A percentile compares a stretch with the other conserved stretches of the same genome.
Evolutionary conservation across 2,113 vertebrate species (phyloP).

Genomic region (Jaculus jaculus): DNA sequence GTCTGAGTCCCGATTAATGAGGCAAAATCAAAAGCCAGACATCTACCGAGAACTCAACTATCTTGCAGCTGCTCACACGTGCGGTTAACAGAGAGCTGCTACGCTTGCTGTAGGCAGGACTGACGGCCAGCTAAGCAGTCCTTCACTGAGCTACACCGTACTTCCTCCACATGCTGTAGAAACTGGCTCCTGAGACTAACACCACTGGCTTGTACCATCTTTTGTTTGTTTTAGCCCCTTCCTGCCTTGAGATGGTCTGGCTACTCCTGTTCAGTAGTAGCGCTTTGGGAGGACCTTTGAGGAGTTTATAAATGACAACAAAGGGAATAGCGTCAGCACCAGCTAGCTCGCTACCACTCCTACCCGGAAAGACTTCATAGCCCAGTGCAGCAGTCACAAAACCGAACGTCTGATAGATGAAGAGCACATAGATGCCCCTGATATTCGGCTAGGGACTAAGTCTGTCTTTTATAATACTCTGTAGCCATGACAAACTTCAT

Average conservation of each 20-base stretch:
- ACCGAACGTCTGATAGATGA: background rate
- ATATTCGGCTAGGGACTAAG: background rate
- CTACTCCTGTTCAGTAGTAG: background rate
- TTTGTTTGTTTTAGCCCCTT: background rate
- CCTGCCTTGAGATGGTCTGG: too few relatives aligned
- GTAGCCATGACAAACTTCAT: background rate
- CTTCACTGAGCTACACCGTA: background rate
- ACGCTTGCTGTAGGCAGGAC: background rate
- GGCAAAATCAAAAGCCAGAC: background rate
- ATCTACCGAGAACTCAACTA: background rate
- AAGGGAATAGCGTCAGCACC: accelerated
- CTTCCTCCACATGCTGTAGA: background rate
- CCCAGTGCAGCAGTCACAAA: accelerated
- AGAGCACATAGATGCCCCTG: too few relatives aligned
- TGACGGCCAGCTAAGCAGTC: accelerated
- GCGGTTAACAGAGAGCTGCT: background rate
- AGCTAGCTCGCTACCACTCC: background rate
- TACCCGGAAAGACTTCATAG: background rate
- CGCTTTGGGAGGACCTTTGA: background rate
- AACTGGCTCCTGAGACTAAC: background rate
- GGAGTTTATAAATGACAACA: background rate
- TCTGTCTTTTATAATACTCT: background rate
- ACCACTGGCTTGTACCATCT: too few relatives aligned
- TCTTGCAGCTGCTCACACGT: background rate
- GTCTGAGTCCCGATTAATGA: background rate